Percentiles rank a stretch among this genome's conserved stretches.
phyloP scores from a whole-genome alignment of 2,797 vertebrate species.

The Pelochelys cantorii region DNA sequence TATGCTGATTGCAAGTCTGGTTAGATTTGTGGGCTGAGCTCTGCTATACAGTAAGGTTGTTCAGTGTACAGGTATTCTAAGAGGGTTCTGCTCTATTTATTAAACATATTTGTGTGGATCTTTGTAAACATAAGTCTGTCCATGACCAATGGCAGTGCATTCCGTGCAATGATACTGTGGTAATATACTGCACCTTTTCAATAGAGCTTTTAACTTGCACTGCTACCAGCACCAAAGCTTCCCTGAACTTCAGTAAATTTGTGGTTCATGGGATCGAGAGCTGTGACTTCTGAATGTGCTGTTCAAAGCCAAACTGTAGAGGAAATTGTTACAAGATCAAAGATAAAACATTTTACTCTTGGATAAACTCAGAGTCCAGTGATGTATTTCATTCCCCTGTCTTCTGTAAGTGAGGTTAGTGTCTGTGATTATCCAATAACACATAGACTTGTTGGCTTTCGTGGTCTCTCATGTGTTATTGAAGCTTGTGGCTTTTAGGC shows the following conservation, averaged over 20 bases:
- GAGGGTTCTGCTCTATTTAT: neutral
- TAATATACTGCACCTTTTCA: fast-evolving
- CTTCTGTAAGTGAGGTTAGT: conserved; percentile 85
- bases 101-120: neutral
- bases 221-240: neutral
- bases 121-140: neutral
- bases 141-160: neutral
- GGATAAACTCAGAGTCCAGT: neutral
- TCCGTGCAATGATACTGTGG: neutral
- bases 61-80: neutral
- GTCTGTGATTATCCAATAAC: conserved; percentile 84
- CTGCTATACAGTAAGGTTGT: neutral
- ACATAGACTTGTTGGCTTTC: conserved; percentile 82
- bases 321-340: neutral
- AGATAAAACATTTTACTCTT: neutral
- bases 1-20: neutral
- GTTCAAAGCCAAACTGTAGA: neutral
- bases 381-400: conserved; percentile 13
- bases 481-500: conserved; percentile 75
- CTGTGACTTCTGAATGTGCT: neutral
- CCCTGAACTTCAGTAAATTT: neutral
- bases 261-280: conserved; percentile 2
- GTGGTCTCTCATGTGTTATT: conserved; percentile 83
- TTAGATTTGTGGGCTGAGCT: neutral
- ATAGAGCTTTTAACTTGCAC: neutral